Base-by-base conservation (phyloP, 1,140 invertebrate genomes). In the Sitophilus oryzae region DNA sequence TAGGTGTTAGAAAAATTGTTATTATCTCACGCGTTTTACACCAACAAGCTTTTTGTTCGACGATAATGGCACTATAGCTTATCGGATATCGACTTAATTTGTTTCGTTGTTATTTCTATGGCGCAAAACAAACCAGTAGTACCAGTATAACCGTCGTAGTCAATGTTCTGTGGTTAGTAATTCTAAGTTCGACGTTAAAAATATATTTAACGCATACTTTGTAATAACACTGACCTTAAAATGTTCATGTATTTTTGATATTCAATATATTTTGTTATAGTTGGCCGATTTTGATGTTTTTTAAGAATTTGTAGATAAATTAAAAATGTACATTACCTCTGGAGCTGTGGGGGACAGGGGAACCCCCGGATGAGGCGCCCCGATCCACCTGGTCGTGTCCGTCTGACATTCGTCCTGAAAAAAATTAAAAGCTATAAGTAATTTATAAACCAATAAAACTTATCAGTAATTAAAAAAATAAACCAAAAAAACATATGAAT, bases 341-440 rank as follows among this genome's bases (percentile, higher is more conserved):
- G 69, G 69, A 23, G 69, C 69, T 47, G 63, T 69, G 25, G 69
- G 69, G 46, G 66, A 69, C 38, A 63, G 54, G 44, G 69, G 69
- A 49, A 71, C 66, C 38, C 67, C 67, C 19, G 69, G 69, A 42
- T 67, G 60, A 45, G 69, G 69, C 48, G 66, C 67, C 49, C 69
- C 67, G 58, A 67, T 65, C 67, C 66, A 71, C 66, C 67, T 62
- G 62, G 67, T 66, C 59, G 60, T 55, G 62, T 71, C 65, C 60
- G 67, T 59, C 52, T 62, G 66, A 65, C 69, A 71, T 67, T 68
- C 69, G 66, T 71, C 69, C 69, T 71, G 63, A 37, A 71, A 71
- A 8, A 49, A 59, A 63, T 42, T 44, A 51, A 55, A 38, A 5
- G 20, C 5, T 9, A 3, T 41, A 18, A 4, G 58, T 41, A 3